These are phyloP conservation scores for Laothoe populi DNA, from an alignment of 2,888 invertebrate species.

Conservation along the genomic window DNA sequence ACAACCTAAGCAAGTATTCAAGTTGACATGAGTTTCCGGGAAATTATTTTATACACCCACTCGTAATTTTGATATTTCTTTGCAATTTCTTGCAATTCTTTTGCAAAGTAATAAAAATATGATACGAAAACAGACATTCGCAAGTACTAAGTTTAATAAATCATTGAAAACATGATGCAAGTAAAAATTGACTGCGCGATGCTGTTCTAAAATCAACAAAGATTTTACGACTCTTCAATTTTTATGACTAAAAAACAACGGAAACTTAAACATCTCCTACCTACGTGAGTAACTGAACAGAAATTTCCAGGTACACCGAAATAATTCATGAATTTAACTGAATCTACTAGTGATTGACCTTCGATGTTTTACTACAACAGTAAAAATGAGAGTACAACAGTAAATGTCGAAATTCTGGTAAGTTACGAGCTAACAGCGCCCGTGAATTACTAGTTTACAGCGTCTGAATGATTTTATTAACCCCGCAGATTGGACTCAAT, in stretches of 20 bases:
- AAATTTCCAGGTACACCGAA: slow-evolving; percentile 40
- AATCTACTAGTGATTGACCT: slow-evolving; percentile 62
- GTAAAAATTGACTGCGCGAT: slow-evolving; percentile 18
- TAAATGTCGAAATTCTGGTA: slow-evolving; percentile 71
- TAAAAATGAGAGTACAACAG: slow-evolving; percentile 70
- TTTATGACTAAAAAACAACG: slow-evolving; percentile 31
- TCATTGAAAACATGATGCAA: slow-evolving; percentile 18
- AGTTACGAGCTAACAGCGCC: slow-evolving; percentile 61
- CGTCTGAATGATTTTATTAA: slow-evolving; percentile 78
- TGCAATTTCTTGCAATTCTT: too few relatives aligned
- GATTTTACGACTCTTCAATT: slow-evolving; percentile 28
- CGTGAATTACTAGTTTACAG: slow-evolving; percentile 57
- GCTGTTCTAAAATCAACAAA: slow-evolving; percentile 26
- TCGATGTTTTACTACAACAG: slow-evolving; percentile 67
- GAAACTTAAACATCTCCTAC: slow-evolving; percentile 33
- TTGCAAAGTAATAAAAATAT: slow-evolving; percentile 9
- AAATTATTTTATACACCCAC: background rate
- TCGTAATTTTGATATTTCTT: slow-evolving; percentile 15
- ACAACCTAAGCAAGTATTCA: background rate
- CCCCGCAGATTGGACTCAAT: slow-evolving; percentile 59
- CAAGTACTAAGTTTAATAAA: slow-evolving; percentile 16
- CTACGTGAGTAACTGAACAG: slow-evolving; percentile 38
- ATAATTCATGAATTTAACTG: slow-evolving; percentile 48
- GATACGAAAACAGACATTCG: slow-evolving; percentile 11
- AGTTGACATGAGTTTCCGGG: background rate